These are phyloP conservation scores for Lepidostoma basale DNA, from an alignment of 1,140 invertebrate genomes.

Conservation along the genomic window DNA sequence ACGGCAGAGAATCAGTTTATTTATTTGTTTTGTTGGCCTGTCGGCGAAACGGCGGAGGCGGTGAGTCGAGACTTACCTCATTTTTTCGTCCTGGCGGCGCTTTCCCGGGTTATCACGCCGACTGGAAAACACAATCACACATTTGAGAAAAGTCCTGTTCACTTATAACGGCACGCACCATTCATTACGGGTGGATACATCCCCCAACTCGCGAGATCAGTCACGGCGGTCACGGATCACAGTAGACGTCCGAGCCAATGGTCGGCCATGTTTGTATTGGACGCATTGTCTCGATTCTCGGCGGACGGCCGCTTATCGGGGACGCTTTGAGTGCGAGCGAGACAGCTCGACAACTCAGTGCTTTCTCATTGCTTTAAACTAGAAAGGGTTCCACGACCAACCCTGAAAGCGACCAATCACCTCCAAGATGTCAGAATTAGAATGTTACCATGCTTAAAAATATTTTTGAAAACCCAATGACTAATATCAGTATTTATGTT, in stretches of 20 bases:
- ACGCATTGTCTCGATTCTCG: constrained; percentile 13
- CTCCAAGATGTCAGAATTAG: background rate
- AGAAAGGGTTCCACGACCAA: constrained; percentile 32
- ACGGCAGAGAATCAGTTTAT: constrained; percentile 5
- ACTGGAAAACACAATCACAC: constrained; percentile 12
- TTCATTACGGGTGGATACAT: constrained; percentile 26
- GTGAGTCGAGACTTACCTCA: constrained; percentile 28
- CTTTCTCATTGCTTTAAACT: background rate
- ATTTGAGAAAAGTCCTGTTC: constrained; percentile 32
- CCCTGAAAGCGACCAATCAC: constrained; percentile 37
- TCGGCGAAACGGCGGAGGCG: constrained; percentile 17
- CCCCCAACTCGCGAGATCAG: constrained; percentile 4
- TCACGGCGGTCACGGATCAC: background rate
- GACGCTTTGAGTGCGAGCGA: background rate
- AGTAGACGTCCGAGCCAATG: constrained; percentile 24
- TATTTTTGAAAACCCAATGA: background rate
- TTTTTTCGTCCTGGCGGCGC: constrained; percentile 15
- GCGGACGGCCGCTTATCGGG: background rate
- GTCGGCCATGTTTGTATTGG: constrained; percentile 35
- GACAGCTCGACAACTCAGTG: background rate
- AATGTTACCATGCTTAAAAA: background rate
- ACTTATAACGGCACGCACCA: constrained; percentile 31
- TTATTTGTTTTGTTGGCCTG: constrained; percentile 31
- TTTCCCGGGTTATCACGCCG: constrained; percentile 32
- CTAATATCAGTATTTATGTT: background rate